Conservation (phyloP, 2,113 vertebrate genomes). For the Ranitomeya imitator region DNA sequence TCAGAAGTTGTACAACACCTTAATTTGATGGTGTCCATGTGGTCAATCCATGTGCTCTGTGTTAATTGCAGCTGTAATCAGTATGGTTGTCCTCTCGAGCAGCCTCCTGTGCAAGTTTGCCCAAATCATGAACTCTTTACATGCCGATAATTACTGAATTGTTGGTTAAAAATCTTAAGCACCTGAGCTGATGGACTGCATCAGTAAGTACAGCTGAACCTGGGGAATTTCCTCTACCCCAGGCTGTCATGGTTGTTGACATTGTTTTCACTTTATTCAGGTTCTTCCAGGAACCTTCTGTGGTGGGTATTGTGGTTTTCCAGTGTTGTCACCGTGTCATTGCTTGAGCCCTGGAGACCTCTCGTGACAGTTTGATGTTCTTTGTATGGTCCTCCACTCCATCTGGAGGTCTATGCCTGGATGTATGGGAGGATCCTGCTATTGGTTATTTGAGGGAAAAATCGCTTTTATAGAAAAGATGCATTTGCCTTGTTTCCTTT, state of each 20-base stretch:
- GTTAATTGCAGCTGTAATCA: neutral
- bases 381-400: neutral
- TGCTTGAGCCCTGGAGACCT: neutral
- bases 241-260: slow-evolving; percentile 2
- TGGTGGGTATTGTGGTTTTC: neutral
- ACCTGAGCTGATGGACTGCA: neutral
- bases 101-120: neutral
- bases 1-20: too few relatives aligned
- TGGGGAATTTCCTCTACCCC: neutral
- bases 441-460: neutral
- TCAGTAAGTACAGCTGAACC: neutral
- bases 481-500: neutral
- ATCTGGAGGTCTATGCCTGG: neutral
- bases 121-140: neutral
- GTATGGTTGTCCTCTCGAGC: neutral
- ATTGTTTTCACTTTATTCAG: neutral
- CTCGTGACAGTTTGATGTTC: neutral
- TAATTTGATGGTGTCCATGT: neutral
- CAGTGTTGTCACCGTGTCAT: neutral
- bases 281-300: neutral
- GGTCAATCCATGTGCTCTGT: neutral
- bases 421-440: neutral
- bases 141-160: neutral
- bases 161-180: neutral
- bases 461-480: neutral